phyloP scores from a whole-genome alignment of 2,113 vertebrate species.

The Nothobranchius furzeri region DNA sequence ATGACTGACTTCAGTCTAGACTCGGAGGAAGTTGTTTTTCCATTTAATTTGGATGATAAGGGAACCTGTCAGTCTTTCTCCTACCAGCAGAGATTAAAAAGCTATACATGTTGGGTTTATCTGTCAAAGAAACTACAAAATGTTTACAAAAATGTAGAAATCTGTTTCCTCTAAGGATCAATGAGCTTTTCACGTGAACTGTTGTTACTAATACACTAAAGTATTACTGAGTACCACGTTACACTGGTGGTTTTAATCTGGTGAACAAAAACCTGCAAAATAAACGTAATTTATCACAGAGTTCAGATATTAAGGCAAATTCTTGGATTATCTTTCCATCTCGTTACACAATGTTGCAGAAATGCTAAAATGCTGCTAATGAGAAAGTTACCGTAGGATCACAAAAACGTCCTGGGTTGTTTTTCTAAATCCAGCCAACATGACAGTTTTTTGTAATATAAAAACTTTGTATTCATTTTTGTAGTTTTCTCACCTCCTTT shows the following conservation, averaged over 20 bases:
- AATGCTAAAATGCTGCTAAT: constrained; percentile 56
- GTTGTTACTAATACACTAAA: too few species aligned
- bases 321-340: not conserved
- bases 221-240: not conserved
- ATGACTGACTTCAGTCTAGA: not conserved
- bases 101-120: not conserved
- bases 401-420: constrained; percentile 11
- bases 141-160: not conserved
- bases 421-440: constrained; percentile 18
- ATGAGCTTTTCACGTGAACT: too few species aligned
- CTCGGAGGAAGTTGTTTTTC: not conserved
- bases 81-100: too few species aligned
- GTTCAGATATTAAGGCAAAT: not conserved
- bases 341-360: constrained; percentile 14
- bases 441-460: constrained; percentile 3
- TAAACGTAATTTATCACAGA: not conserved
- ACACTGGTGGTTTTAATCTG: not conserved
- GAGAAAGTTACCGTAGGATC: constrained; percentile 19
- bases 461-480: constrained; percentile 10
- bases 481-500: not conserved
- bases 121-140: not conserved
- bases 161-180: not conserved
- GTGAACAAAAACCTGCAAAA: not conserved
- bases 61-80: constrained; percentile 5
- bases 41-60: not conserved